phyloP scores from a whole-genome alignment of 1,140 invertebrate species.

The Sesamia nonagrioides region DNA sequence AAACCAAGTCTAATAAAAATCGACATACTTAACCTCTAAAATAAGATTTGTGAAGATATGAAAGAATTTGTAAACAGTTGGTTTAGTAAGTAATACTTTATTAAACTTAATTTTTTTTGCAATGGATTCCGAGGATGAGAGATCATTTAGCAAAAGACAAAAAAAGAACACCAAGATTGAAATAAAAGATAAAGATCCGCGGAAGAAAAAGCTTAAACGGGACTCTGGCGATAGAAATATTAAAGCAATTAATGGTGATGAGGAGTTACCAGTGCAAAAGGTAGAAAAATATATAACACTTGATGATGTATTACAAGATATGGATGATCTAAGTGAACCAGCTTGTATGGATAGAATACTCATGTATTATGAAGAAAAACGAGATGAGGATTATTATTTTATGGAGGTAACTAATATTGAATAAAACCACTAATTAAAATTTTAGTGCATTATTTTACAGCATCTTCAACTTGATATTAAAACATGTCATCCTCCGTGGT shows the following conservation, averaged over 20 bases:
- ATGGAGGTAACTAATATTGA: conserved; percentile 61
- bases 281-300: neutral
- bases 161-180: too few relatives aligned
- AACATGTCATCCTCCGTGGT: too few relatives aligned
- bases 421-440: too few relatives aligned
- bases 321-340: conserved; percentile 58
- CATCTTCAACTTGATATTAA: neutral
- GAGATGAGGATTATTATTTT: conserved; percentile 63
- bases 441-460: too few relatives aligned
- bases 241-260: neutral
- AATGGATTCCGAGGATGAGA: too few relatives aligned
- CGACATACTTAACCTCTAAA: too few relatives aligned
- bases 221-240: neutral
- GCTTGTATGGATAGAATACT: conserved; percentile 62
- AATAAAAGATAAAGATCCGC: neutral
- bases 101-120: too few relatives aligned
- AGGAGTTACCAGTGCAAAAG: neutral
- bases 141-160: neutral
- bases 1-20: too few relatives aligned
- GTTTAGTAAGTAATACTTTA: too few relatives aligned
- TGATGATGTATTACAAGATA: neutral
- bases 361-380: conserved; percentile 57
- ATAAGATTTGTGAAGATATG: too few relatives aligned
- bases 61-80: too few relatives aligned
- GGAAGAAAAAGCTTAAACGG: neutral